Base-by-base conservation (phyloP, 2,888 invertebrate species). In the Drosophila dives region DNA sequence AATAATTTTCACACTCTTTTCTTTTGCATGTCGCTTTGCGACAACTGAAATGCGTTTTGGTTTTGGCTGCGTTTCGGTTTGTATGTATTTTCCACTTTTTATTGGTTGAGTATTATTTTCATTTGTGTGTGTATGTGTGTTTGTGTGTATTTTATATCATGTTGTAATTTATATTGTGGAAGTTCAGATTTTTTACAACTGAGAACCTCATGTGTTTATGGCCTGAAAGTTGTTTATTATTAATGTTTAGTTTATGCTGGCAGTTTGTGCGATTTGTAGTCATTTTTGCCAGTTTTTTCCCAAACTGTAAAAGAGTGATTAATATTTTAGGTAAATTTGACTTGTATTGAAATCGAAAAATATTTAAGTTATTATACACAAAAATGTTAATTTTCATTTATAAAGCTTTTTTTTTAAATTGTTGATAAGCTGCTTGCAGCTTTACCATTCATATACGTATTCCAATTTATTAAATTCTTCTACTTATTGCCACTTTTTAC, bases 221-320 rank as follows among this genome's bases (percentile, higher is more conserved):
- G 88, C 82, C 87, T 87, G 86, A 89, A 89, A 86, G 90, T 87
- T 87, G 86, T 85, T 85, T 85, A 89, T 89, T 89, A 87, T 84
- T 86, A 84, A 84, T 89, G 88, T 84, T 87, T 84, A 78, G 85
- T 76, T 79, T 84, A 79, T 83, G 79, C 70, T 81, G 78, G 70
- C 70, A 74, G 66, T 78, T 80, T 72, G 53, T 11, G 10, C 66
- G 58, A 48, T 59, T 64, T 71, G 61, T 42, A 60, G 72, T 59
- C 59, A 63, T 65, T 75, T 48, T 62, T 64, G 69, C 59, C 74
- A 67, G 79, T 72, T 65, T 85, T 78, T 72, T 20, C n/a, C 20
- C 20, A 51, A 49, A 50, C 63, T 73, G 59, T 67, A 11, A 49
- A 58, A 59, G 58, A 26, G 32, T 70, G 81, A 76, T 83, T 86